Base-by-base conservation (phyloP, 2,888 invertebrate genomes). In the Cantharis nigra region DNA sequence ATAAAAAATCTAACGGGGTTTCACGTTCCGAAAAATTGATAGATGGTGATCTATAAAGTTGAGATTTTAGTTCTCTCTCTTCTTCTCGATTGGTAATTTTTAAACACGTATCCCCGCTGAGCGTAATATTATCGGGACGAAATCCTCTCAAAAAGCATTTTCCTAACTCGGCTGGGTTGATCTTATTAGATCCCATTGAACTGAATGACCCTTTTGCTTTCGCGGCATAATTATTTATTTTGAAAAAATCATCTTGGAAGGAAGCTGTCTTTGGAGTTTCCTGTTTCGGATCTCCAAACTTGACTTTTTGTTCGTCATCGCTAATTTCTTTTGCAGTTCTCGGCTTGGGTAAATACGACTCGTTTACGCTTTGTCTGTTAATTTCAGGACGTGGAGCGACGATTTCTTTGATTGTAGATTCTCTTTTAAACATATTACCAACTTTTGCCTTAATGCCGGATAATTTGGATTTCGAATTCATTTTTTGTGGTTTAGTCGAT, bases 1-100 rank as follows among this genome's bases (percentile, higher is more conserved):
- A 74, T 28, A 85, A 78, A 77, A 82, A 85, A 71, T 85, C 85
- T 20, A 85, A 76, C 3, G 84, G 83, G 3, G 83, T 83, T 63
- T 84, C 83, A 11, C 83, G 78, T 75, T 85, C 85, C 4, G 85
- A 85, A 77, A 85, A 84, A 73, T 83, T 83, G 30, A 85, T 84
- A 28, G 81, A 79, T 70, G 82, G 81, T 9, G 81, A 23, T 0
- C 7, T 20, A n/a, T 67, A 9, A 75, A 26, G 77, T 78, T 20
- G 30, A n/a, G 18, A 14, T 49, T 26, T 63, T 18, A n/a, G 7
- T 23, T 7, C 49, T 16, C 11, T 28, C 13, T 70, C 14, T 13
- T 14, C 26, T 33, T 74, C 18, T 49, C 63, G 10, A 10, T 30
- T 18, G 16, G 28, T 69, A 18, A 18, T 13, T n/a, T 49, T 49